A percentile compares a stretch with the other conserved stretches of the same genome.
These are phyloP conservation scores for Ophion slaviceki DNA, from an alignment of 2,888 invertebrate species.

Conservation along the genomic window DNA sequence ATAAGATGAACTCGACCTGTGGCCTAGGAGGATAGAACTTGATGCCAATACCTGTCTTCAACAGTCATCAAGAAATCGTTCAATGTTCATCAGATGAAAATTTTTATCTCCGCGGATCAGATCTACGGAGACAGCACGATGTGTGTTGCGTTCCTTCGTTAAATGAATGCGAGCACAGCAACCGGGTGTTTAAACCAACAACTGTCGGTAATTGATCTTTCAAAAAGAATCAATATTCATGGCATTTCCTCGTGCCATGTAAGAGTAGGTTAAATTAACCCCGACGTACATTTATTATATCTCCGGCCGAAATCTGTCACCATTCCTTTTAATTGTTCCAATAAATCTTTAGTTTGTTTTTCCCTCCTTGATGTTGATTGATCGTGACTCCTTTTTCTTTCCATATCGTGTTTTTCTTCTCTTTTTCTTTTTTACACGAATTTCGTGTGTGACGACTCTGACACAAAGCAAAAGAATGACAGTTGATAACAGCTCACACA, in stretches of 20 bases:
- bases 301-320: slow-evolving; percentile 6
- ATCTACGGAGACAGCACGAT: slow-evolving; percentile 24
- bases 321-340: slow-evolving; percentile 24
- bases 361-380: slow-evolving; percentile 5
- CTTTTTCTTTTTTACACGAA: slow-evolving; percentile 11
- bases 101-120: slow-evolving; percentile 20
- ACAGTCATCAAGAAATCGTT: background rate
- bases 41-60: slow-evolving; percentile 4
- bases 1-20: slow-evolving; percentile 27
- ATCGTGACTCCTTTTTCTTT: slow-evolving; percentile 28
- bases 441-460: slow-evolving; percentile 40
- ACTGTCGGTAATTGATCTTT: slow-evolving; percentile 11
- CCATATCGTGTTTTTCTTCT: slow-evolving; percentile 15
- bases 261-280: background rate
- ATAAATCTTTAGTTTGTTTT: slow-evolving; percentile 19
- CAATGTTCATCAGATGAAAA: slow-evolving; percentile 31
- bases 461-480: slow-evolving; percentile 48
- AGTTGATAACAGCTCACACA: background rate
- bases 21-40: slow-evolving; percentile 9
- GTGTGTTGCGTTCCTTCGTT: slow-evolving; percentile 17
- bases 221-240: slow-evolving; percentile 1
- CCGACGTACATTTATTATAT: background rate
- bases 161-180: slow-evolving; percentile 3
- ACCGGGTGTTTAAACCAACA: background rate
- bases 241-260: background rate